Percentiles rank a stretch among this genome's conserved stretches.
Conservation (phyloP, 2,888 invertebrate species). For the Portevinia maculata region DNA sequence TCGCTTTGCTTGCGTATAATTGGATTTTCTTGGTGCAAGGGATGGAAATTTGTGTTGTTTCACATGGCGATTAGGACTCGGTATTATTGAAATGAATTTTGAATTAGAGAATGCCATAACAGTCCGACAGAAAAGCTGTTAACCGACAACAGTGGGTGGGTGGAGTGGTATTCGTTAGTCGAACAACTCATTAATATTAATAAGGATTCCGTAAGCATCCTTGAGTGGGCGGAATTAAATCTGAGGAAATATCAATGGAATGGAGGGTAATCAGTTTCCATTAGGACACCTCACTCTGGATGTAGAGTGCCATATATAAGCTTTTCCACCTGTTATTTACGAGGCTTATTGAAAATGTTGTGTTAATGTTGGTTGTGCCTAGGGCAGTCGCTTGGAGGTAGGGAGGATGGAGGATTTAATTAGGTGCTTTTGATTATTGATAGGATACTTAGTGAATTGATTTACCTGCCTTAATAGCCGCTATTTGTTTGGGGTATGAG, state of each 20-base stretch:
- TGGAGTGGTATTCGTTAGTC: slow-evolving; percentile 39
- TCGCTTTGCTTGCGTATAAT: slow-evolving; percentile 37
- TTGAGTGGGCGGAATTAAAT: slow-evolving; percentile 31
- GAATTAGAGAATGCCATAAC: slow-evolving; percentile 55
- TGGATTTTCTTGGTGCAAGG: slow-evolving; percentile 28
- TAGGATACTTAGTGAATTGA: slow-evolving; percentile 41
- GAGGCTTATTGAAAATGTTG: slow-evolving; percentile 49
- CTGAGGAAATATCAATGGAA: slow-evolving; percentile 25
- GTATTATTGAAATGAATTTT: slow-evolving; percentile 59
- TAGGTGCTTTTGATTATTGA: slow-evolving; percentile 41
- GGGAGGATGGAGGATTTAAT: slow-evolving; percentile 22
- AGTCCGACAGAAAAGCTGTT: slow-evolving; percentile 10
- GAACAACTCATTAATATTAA: slow-evolving; percentile 63
- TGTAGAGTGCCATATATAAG: slow-evolving; percentile 2
- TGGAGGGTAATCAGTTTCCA: slow-evolving; percentile 44
- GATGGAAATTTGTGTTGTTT: slow-evolving; percentile 29
- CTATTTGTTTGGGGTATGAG: background rate
- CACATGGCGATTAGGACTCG: slow-evolving; percentile 42
- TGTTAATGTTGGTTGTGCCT: slow-evolving; percentile 9
- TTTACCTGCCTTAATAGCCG: slow-evolving; percentile 23
- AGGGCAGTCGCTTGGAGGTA: background rate
- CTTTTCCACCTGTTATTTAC: slow-evolving; percentile 45
- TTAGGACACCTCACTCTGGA: slow-evolving; percentile 22
- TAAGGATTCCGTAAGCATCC: slow-evolving; percentile 44
- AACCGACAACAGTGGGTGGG: background rate